These are phyloP conservation scores for Podargus strigoides DNA, from an alignment of 2,797 vertebrate species.

Conservation along the genomic window DNA sequence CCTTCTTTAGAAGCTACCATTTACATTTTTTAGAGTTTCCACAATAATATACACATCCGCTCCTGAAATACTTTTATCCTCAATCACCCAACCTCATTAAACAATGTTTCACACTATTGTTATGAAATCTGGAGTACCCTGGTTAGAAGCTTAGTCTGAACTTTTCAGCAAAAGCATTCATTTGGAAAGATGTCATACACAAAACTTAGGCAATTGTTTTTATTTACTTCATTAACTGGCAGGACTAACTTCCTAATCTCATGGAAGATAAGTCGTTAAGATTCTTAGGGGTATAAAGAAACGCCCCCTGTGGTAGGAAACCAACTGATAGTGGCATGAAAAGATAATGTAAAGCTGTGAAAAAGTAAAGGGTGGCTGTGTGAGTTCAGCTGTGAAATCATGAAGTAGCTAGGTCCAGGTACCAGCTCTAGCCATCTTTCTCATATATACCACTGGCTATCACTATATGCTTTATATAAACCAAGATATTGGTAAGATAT, in stretches of 20 bases:
- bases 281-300: neutral
- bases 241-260: neutral
- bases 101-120: neutral
- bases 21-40: neutral
- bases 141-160: neutral
- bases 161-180: neutral
- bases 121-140: neutral
- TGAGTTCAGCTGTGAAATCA: conserved; percentile 10
- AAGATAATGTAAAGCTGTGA: neutral
- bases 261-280: neutral
- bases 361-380: neutral
- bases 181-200: neutral
- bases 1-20: neutral
- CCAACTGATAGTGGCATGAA: neutral
- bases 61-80: neutral
- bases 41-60: neutral
- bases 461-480: neutral
- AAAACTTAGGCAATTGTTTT: neutral
- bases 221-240: neutral
- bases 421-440: neutral
- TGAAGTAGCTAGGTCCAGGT: neutral
- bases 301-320: neutral
- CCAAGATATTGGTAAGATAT: neutral
- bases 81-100: neutral
- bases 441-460: neutral